Evolutionary conservation across 2,113 vertebrate species (phyloP).

Genomic region (Trochalopteron elliotii): DNA sequence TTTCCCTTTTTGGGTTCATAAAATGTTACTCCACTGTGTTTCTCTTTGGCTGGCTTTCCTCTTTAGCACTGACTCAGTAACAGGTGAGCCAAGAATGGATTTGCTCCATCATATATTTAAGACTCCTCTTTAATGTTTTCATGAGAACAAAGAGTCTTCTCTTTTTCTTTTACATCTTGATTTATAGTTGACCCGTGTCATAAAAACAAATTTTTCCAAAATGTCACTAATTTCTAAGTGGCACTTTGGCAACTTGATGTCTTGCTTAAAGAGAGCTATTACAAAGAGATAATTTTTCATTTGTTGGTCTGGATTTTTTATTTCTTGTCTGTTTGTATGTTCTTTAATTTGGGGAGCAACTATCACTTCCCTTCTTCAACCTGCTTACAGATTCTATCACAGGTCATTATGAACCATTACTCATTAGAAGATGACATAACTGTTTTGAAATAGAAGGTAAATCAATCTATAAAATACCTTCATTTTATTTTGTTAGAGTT

Average conservation of each 20-base stretch:
- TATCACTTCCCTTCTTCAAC: neutral
- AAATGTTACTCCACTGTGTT: neutral
- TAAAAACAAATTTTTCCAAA: neutral
- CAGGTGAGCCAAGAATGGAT: neutral
- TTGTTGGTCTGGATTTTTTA: neutral
- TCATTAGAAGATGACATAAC: neutral
- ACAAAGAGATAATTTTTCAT: neutral
- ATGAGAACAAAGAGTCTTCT: neutral
- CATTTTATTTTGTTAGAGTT: neutral
- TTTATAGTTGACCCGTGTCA: neutral
- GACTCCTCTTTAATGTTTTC: neutral
- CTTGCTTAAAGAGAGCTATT: neutral
- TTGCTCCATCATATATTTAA: neutral
- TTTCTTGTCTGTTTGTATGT: neutral
- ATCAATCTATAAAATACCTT: neutral
- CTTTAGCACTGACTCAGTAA: neutral
- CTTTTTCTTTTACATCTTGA: neutral
- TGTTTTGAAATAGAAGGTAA: neutral
- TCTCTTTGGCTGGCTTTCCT: neutral
- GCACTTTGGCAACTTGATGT: neutral
- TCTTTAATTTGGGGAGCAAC: neutral
- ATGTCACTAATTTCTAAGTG: neutral
- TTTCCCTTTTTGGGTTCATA: neutral
- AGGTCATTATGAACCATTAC: neutral
- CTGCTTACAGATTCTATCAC: neutral